Base-by-base conservation (phyloP, 2,888 invertebrate genomes). In the Hirtodrosophila cameraria region DNA sequence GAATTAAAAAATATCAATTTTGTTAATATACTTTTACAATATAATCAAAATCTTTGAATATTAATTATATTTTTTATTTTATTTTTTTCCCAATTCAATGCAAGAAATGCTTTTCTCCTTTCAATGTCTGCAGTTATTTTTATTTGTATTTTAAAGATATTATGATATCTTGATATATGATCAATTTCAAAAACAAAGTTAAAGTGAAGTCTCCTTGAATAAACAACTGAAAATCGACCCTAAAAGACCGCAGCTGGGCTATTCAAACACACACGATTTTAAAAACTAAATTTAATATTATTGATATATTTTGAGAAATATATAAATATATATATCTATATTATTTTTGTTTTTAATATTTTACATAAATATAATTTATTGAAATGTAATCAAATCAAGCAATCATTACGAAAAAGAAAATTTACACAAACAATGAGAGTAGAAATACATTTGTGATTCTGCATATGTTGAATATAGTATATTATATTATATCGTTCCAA, bases 361-460 rank as follows among this genome's bases (percentile, higher is more conserved):
- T 75, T 63, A 45, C 52, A 73, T 55, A 53, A 46, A 53, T 42
- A 48, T 58, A 54, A 75, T 63, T 79, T 79, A 71, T 75, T 62
- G n/a, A 58, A 67, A 59, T 49, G 50, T 57, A 63, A 55, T 67
- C 62, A 58, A 64, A 57, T 18, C 23, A 42, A 42, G 25, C 49
- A n/a, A 49, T 49, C 45, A 45, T 58, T 35, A 20, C 13, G 54
- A 36, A n/a, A 43, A 39, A 43, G 9, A 39, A 2, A 31, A 41
- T n/a, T n/a, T n/a, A n/a, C n/a, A n/a, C n/a, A n/a, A 31, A 59
- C 6, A 12, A 35, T 27, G 45, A 31, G 38, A 52, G 28, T 50
- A 41, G 27, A 28, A 46, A 52, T 46, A 55, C 12, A 33, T 58
- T 81, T 77, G 73, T 77, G 66, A 71, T 67, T 61, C 42, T 54